phyloP scores from a whole-genome alignment of 2,113 vertebrate species.

The Heterocephalus glaber region DNA sequence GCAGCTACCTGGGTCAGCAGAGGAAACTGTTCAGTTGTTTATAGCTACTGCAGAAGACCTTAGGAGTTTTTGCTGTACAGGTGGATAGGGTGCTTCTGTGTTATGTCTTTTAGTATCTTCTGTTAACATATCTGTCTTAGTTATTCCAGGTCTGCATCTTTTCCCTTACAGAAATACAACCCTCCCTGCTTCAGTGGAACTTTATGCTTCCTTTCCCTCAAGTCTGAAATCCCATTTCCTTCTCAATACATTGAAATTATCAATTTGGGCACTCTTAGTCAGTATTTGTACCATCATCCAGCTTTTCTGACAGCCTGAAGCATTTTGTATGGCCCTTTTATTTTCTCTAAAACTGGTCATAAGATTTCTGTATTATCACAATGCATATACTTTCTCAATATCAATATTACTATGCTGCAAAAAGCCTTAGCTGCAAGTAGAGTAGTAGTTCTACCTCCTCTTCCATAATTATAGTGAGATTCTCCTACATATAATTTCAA shows the following conservation, averaged over 20 bases:
- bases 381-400: neutral
- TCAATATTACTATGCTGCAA: neutral
- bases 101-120: neutral
- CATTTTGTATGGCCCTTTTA: neutral
- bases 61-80: neutral
- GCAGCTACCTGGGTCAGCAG: neutral
- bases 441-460: neutral
- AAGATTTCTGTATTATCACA: neutral
- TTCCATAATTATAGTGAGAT: neutral
- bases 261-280: neutral
- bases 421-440: neutral
- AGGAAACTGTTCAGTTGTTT: neutral
- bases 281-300: neutral
- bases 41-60: neutral
- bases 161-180: neutral
- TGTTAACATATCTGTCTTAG: neutral
- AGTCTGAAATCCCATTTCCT: constrained; percentile 5
- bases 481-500: neutral
- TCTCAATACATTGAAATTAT: constrained; percentile 7
- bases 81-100: neutral
- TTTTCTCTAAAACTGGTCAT: constrained; percentile 24
- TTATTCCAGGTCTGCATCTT: neutral
- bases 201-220: neutral
- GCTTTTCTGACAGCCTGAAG: constrained; percentile 37
- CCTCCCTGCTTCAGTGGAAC: neutral